Evolutionary conservation across 2,888 invertebrate species (phyloP), one percentile per base, ranked within the genome.

Genomic region (Drosophila borborema): DNA sequence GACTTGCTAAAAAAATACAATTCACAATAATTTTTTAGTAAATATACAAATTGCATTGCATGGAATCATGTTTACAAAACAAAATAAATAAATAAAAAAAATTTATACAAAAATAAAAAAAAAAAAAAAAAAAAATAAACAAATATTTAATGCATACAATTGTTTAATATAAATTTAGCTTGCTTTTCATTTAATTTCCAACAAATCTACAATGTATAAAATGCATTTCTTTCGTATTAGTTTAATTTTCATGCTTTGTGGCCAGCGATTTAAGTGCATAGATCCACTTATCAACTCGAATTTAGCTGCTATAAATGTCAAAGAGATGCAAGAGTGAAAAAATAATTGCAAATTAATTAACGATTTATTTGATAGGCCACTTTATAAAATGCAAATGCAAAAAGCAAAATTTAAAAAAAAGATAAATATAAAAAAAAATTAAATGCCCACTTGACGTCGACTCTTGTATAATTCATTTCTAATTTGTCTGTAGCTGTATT

Each of bases 381-480:
- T 60, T 63, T 54, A 40, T 40, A 23, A 18, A 40, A 28, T n/a
- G 41, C 45, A 45, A 38, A 43, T 23, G 34, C 56, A 68, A 54
- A 54, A 28, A 12, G 3, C 7, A 38, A 16, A 16, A 9, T 16
- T 0, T 16, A 38, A 54, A 0, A 23, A 16, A 16, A 34, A 18
- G 0, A 8, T 20, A 53, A 36, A 53, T 48, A 16, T 23, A 23
- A 23, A 38, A 23, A 23, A 38, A 54, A 7, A 49, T 49, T 16
- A 31, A 38, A 36, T 38, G 43, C n/a, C 45, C 53, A 56, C 53
- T 67, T 58, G 62, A 51, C 46, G 46, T 14, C 20, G 31, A 20
- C 23, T 43, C 64, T 71, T 68, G 59, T 49, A 63, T 63, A 67
- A 75, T 79, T 75, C 28, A 78, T 72, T 58, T 72, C 64, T 69